These are phyloP conservation scores for Clarias pachynema DNA, from an alignment of 2,797 vertebrate genomes.

Conservation along the genomic window DNA sequence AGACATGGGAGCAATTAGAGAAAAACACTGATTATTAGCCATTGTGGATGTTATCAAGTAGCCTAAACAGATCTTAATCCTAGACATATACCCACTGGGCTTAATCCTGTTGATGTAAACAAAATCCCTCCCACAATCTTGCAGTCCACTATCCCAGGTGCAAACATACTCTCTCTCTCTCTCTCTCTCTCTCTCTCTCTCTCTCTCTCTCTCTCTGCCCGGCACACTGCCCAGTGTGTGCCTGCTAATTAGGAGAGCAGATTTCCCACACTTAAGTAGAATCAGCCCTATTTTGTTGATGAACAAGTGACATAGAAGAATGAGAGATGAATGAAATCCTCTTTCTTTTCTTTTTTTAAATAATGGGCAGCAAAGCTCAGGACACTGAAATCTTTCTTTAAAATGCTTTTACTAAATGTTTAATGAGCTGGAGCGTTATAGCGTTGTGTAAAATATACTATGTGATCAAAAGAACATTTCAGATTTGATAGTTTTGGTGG, in stretches of 20 bases:
- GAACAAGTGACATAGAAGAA: constrained; percentile 61
- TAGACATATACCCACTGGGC: constrained; percentile 66
- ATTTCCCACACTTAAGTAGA: constrained; percentile 76
- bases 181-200: constrained; percentile 56
- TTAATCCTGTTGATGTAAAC: constrained; percentile 81
- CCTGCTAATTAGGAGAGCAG: constrained; percentile 71
- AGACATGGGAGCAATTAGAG: constrained; percentile 71
- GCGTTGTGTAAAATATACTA: not conserved
- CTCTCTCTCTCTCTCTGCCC: constrained; percentile 63
- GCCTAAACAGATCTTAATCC: constrained; percentile 76
- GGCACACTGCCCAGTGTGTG: constrained; percentile 68
- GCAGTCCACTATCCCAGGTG: constrained; percentile 73
- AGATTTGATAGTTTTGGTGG: not conserved
- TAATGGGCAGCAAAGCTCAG: not conserved
- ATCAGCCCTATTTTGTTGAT: constrained; percentile 66
- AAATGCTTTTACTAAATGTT: not conserved
- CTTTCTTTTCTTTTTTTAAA: not conserved
- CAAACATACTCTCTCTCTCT: constrained; percentile 59
- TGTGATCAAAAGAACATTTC: not conserved
- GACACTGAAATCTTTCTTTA: not conserved
- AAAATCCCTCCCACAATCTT: constrained; percentile 77
- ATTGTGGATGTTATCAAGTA: constrained; percentile 65
- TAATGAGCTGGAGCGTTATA: not conserved
- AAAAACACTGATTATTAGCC: constrained; percentile 71
- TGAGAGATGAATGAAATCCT: constrained; percentile 15